Evolutionary conservation across 2,113 vertebrate species (phyloP).

Genomic region (Nannobrachium achirus): DNA sequence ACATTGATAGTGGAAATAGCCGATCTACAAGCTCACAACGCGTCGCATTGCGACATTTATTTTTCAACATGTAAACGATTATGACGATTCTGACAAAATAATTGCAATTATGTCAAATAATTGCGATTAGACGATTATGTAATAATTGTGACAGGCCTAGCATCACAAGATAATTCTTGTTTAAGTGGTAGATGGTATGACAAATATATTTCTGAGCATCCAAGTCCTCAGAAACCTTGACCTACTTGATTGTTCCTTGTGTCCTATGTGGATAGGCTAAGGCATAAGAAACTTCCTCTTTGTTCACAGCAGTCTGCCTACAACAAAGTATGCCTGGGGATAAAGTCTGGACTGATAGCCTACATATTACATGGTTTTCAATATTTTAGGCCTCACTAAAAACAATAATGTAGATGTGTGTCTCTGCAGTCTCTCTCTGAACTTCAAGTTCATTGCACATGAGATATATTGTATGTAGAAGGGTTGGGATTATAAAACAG

Average conservation of each 20-base stretch:
- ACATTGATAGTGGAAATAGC: too few species aligned
- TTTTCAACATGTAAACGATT: too few species aligned
- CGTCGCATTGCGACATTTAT: too few species aligned
- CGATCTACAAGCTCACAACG: too few species aligned
- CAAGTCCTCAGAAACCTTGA: not conserved
- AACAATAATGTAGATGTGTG: conserved; percentile 39
- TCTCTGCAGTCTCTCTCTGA: conserved; percentile 5
- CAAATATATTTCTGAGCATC: too few species aligned
- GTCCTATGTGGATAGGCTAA: conserved; percentile 22
- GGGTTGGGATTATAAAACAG: conserved; percentile 32
- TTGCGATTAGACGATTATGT: too few species aligned
- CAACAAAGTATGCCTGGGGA: conserved; percentile 2
- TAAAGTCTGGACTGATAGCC: conserved; percentile 17
- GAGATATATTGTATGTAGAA: conserved; percentile 13
- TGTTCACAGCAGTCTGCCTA: conserved; percentile 25
- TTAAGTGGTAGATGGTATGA: too few species aligned
- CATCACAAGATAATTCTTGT: too few species aligned
- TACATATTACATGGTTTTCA: conserved; percentile 26
- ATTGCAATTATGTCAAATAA: too few species aligned
- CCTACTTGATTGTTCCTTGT: not conserved
- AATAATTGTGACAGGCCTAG: too few species aligned
- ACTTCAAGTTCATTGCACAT: conserved; percentile 37
- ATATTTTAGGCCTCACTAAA: conserved; percentile 11
- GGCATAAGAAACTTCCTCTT: conserved; percentile 3
- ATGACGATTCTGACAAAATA: too few species aligned